Evolutionary conservation across 1,140 invertebrate genomes (phyloP), one percentile per base, ranked within the genome.

Genomic region (Forficula auricularia): DNA sequence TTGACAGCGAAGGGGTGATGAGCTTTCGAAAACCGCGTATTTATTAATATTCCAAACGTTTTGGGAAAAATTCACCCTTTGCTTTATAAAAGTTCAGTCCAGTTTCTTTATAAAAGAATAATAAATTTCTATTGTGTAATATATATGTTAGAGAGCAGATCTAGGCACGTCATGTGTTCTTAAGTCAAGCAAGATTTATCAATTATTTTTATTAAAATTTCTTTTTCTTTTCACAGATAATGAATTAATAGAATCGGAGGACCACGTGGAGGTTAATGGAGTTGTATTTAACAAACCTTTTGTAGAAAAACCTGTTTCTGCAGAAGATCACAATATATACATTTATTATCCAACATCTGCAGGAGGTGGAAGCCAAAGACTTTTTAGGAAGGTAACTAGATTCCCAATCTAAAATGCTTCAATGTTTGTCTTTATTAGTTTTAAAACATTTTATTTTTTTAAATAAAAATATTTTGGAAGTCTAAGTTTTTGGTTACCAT

Each of bases 271-370:
- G 66, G 88, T 99, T 3, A 94, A 97, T 61, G 92, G 92, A 3
- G 76, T 90, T 16, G 78, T 86, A 2, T 98, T 99, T 56, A 95
- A 96, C 57, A 98, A 98, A 60, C 96, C 96, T 0, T 99, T 99
- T 68, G 96, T 99, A 0, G 96, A 99, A 62, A 98, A 98, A 60
- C 92, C 92, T 1, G 77, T 94, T 32, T 95, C 88, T 15, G 96
- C 96, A 0, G 96, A 99, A 66, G 94, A 99, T 66, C 96, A 99
- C 62, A 99, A 99, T 60, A 96, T 99, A 57, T 98, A 97, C 60
- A 99, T 99, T 53, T 99, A 99, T 64, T 99, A 98, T 66, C 96
- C 95, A 0, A 90, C 89, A 3, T 91, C 88, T 3, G 96, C 94
- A n/a, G 96, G 96, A 2, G 84, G 83, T 2, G 95, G 95, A 2